phyloP scores from a whole-genome alignment of 2,113 vertebrate genomes.

The Malurus cyaneus region DNA sequence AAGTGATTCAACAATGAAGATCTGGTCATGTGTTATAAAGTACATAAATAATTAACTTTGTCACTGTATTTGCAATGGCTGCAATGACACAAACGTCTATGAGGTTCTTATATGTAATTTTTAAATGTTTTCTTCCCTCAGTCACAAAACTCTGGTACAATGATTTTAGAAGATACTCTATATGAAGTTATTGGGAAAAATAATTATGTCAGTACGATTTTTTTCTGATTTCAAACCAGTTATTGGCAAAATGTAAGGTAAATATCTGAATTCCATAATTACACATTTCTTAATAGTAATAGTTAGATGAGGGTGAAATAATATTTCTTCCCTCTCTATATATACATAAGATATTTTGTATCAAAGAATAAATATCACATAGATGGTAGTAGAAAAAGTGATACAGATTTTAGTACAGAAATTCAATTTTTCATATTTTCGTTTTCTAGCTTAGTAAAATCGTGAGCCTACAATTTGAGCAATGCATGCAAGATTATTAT shows the following conservation, averaged over 20 bases:
- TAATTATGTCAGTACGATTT: not conserved
- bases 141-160: not conserved
- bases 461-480: not conserved
- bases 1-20: not conserved
- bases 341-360: not conserved
- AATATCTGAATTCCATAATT: not conserved
- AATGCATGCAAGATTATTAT: not conserved
- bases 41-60: not conserved
- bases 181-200: not conserved
- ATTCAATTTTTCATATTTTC: not conserved
- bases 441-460: not conserved
- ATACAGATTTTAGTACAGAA: not conserved
- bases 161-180: not conserved
- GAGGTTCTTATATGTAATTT: not conserved
- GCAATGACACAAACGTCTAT: not conserved
- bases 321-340: not conserved
- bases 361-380: not conserved
- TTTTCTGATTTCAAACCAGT: not conserved
- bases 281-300: not conserved
- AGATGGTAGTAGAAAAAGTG: not conserved
- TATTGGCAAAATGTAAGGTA: not conserved
- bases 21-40: not conserved
- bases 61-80: not conserved
- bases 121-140: not conserved
- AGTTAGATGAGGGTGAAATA: not conserved